Evolutionary conservation across 2,888 invertebrate genomes (phyloP), one percentile per base, ranked within the genome.

Genomic region (Tridacna crocea): DNA sequence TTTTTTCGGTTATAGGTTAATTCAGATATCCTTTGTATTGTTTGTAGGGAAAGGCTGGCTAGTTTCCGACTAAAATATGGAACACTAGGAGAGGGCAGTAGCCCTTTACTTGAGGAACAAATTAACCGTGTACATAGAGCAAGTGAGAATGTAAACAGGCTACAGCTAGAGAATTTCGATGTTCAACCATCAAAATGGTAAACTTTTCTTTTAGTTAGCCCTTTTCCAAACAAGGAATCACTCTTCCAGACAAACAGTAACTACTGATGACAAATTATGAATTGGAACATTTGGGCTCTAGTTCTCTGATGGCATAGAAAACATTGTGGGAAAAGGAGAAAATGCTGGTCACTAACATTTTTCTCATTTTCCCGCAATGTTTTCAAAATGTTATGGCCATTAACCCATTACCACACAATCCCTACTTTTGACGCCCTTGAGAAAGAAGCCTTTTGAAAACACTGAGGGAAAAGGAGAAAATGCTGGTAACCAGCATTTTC

Each of bases 111-210:
- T 78, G 84, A 86, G 46, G 83, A 86, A 24, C 88, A 90, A 26
- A 27, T 72, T 19, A 22, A 55, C 12, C 72, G 79, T 55, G 78
- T 90, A 27, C 73, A 79, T 58, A 65, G 80, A 13, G 83, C 81
- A 12, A 87, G 74, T 51, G 83, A 79, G 12, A 84, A 82, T 47
- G 80, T 87, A 36, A 84, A 84, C 24, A 72, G 74, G n/a, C 51
- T 78, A 13, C 83, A 83, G 63, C 75, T 87, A 4, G 88, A 88
- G n/a, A 87, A 79, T 47, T 82, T 83, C 65, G 87, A 90, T 72
- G 83, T 90, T 0, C 86, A 85, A 51, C 88, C 88, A 6, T 88
- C 88, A n/a, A 82, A 83, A 82, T 90, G 90, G 90, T 90, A 77
- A 75, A 78, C 61, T 17, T 60, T n/a, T 68, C 26, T 13, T 48